Evolutionary conservation across 2,797 vertebrate species (phyloP).

Genomic region (Sebastes hopkinsi): DNA sequence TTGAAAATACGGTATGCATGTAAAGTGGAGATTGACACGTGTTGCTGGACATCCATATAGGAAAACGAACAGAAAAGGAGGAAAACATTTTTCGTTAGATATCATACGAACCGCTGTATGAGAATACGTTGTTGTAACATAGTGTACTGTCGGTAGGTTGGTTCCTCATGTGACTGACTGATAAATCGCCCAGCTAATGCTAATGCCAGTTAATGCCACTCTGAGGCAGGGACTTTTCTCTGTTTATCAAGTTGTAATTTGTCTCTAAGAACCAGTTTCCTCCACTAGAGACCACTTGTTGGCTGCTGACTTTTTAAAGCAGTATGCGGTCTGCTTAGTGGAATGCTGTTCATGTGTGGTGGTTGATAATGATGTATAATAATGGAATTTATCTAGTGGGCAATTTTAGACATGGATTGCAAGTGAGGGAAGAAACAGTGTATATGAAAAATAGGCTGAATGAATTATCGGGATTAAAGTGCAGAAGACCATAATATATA

Average conservation of each 20-base stretch:
- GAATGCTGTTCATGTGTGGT: constrained; percentile 4
- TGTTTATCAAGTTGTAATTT: constrained; percentile 15
- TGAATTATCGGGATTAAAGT: not conserved
- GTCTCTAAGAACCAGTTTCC: constrained; percentile 3
- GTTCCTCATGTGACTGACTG: not conserved
- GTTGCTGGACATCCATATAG: too few species aligned
- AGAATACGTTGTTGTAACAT: too few species aligned
- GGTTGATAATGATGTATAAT: constrained; percentile 31
- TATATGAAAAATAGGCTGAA: not conserved
- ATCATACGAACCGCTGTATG: too few species aligned
- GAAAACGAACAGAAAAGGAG: too few species aligned
- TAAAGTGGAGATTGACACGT: too few species aligned
- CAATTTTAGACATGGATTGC: constrained; percentile 23
- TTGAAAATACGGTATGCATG: too few species aligned
- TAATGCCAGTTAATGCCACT: not conserved
- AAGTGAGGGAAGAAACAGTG: constrained; percentile 4
- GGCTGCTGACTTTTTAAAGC: constrained; percentile 10
- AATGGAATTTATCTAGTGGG: constrained; percentile 22
- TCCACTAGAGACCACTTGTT: constrained; percentile 13
- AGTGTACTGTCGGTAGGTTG: not conserved
- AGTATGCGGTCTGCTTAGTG: constrained; percentile 2
- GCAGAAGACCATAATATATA: not conserved
- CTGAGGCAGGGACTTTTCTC: not conserved
- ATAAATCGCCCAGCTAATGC: not conserved
- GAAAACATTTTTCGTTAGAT: too few species aligned